Evolutionary conservation across 2,888 invertebrate species (phyloP).

Genomic region (Calameuta pallipes): DNA sequence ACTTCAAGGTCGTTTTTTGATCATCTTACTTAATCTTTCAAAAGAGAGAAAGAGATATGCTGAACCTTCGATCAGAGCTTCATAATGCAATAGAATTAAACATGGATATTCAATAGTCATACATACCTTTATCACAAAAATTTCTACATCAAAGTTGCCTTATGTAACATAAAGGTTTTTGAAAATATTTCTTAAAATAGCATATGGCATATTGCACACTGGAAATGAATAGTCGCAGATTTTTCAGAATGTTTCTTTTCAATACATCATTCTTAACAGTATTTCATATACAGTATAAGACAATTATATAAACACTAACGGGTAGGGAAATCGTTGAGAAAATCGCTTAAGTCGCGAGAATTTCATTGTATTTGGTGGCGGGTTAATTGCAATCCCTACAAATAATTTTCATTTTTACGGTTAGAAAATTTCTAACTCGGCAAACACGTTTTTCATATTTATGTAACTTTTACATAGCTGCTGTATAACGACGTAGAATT

Average conservation of each 20-base stretch:
- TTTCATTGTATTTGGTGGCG: background rate
- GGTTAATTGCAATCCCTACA: background rate
- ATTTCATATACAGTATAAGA: constrained; percentile 1
- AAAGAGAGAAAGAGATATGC: background rate
- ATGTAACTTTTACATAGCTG: background rate
- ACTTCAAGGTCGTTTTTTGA: background rate
- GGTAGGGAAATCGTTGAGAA: background rate
- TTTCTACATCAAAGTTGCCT: background rate
- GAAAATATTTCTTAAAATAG: background rate
- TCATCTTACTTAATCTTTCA: background rate
- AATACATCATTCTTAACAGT: background rate
- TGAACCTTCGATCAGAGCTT: background rate
- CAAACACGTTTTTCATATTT: background rate
- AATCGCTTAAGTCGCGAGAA: background rate
- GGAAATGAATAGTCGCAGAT: background rate
- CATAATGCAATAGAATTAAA: background rate
- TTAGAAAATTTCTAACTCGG: background rate
- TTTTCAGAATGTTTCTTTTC: background rate
- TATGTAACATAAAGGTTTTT: background rate
- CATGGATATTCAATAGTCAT: constrained; percentile 1
- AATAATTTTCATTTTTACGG: background rate
- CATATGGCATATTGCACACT: background rate
- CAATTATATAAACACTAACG: constrained; percentile 1
- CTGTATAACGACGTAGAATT: background rate
- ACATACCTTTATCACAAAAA: constrained; percentile 1